Base-by-base conservation (phyloP, 2,888 invertebrate species). In the Margaritifera margaritifera region DNA sequence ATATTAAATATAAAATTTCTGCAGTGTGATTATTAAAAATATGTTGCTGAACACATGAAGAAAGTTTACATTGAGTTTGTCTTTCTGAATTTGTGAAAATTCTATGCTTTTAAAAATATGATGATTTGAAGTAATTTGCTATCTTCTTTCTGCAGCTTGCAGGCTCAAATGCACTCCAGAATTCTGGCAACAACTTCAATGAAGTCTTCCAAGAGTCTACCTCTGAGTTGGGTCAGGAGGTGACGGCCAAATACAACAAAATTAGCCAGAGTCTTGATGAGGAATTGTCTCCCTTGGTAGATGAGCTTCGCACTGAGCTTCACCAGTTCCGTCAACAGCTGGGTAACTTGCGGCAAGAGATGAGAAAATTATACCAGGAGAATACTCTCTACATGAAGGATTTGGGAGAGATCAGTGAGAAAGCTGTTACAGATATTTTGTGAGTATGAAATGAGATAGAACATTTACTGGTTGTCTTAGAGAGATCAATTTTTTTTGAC, bases 311-410 rank as follows among this genome's bases (percentile, higher is more conserved):
- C 11, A 65, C 72, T 42, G 79, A 80, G 62, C 52, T 85, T 58
- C 63, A 64, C 11, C 22, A 53, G 11, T 55, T 79, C 0, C 77
- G 75, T 64, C 61, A 68, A 53, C 71, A 79, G 22, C 62, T 85
- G 66, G 68, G 71, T 25, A 60, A 67, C n/a, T 59, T 82, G 60
- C 78, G 73, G 62, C 64, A 64, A 31, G 75, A 79, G 57, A 31
- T 85, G 64, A 75, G 57, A 55, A 67, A 75, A 52, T 83, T 84
- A 81, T 73, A 82, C 71, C 64, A 61, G 25, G 52, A 79, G 24
- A 85, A 85, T 71, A 80, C 78, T 50, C 66, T 85, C 24, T 81
- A 80, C 68, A 56, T 84, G 15, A 65, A 69, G 25, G 77, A 80
- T 42, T 71, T 82, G n/a, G 81, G 80, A 15, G 71, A 79, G n/a